Percentiles rank a stretch among this genome's conserved stretches.
These are phyloP conservation scores for Dinocampus coccinellae DNA, from an alignment of 2,888 invertebrate genomes.

Conservation along the genomic window DNA sequence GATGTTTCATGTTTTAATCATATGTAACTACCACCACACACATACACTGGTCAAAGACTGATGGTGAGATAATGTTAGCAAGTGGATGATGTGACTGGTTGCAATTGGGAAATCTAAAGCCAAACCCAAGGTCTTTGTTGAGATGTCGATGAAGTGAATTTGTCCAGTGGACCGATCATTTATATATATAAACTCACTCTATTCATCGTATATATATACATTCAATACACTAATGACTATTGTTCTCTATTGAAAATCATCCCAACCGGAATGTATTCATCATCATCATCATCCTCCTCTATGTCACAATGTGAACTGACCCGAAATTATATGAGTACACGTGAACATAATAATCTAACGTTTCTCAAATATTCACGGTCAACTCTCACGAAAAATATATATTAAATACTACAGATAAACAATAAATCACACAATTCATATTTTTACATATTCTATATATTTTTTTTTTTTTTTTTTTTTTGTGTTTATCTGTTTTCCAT, in stretches of 20 bases:
- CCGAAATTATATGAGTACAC: slow-evolving; percentile 57
- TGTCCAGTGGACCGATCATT: slow-evolving; percentile 52
- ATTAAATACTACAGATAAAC: no score
- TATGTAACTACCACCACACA: no score
- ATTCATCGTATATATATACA: slow-evolving; percentile 41
- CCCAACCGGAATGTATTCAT: slow-evolving; percentile 51
- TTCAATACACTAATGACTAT: slow-evolving; percentile 65
- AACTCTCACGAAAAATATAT: no score
- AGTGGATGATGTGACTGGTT: not conserved
- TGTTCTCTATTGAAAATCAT: slow-evolving; percentile 62
- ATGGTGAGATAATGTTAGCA: not conserved
- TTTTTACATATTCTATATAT: no score
- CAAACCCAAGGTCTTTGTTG: slow-evolving; percentile 49
- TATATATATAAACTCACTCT: no score
- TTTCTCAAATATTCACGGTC: no score
- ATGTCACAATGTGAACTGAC: slow-evolving; percentile 49
- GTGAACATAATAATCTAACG: slow-evolving; percentile 31
- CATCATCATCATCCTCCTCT: slow-evolving; percentile 46
- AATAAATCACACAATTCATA: no score
- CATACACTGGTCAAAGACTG: not conserved
- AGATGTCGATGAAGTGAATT: slow-evolving; percentile 48
- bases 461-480: no score
- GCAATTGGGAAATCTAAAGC: slow-evolving; percentile 24
- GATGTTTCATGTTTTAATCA: no score
- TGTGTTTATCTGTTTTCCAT: no score